These are phyloP conservation scores for Calypte anna DNA, from an alignment of 2,113 vertebrate species.

Conservation along the genomic window DNA sequence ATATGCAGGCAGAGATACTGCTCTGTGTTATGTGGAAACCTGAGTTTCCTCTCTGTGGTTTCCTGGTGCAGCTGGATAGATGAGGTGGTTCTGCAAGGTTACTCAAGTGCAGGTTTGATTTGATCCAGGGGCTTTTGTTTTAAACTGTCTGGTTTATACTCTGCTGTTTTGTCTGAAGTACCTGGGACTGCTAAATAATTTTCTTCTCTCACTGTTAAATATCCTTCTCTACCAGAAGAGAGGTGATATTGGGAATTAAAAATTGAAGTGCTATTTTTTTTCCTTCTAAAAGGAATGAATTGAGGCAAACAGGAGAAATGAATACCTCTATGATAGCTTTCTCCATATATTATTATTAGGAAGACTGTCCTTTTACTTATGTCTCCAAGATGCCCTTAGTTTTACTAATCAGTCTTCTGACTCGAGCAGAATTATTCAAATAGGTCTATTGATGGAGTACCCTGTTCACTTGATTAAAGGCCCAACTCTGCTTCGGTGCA, in stretches of 20 bases:
- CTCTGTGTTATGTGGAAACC: not conserved
- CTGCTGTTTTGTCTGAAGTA: not conserved
- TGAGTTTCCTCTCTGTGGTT: not conserved
- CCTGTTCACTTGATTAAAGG: conserved; percentile 66
- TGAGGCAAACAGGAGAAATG: not conserved
- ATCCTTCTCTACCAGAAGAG: not conserved
- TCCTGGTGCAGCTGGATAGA: not conserved
- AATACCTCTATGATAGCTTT: not conserved
- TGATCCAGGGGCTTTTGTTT: not conserved
- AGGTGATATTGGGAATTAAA: not conserved
- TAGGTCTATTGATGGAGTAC: conserved; percentile 45
- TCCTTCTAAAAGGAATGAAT: not conserved
- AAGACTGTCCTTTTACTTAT: not conserved
- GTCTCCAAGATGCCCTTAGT: conserved; percentile 42
- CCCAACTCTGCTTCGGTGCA: conserved; percentile 42
- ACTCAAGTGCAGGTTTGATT: not conserved
- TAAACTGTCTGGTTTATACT: not conserved
- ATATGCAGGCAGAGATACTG: not conserved
- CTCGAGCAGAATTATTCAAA: conserved; percentile 56
- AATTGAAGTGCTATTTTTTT: not conserved
- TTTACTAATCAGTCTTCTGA: conserved; percentile 46
- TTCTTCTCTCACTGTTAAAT: not conserved
- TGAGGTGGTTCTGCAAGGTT: not conserved
- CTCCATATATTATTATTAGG: not conserved
- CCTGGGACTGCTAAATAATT: not conserved